Conservation (phyloP, 1,140 invertebrate species). For the Ostrea denselamellosa region DNA sequence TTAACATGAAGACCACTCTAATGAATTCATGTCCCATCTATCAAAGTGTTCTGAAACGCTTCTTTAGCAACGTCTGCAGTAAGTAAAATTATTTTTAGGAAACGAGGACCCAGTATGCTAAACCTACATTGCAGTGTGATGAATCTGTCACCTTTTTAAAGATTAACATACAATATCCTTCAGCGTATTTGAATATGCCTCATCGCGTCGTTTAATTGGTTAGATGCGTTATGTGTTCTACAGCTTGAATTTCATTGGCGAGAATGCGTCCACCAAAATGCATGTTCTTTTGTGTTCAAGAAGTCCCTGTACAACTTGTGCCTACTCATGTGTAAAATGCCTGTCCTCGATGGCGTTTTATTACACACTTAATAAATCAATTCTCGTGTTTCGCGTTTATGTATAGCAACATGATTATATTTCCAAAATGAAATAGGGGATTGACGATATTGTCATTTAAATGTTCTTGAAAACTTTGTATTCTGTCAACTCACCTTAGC, state of each 20-base stretch:
- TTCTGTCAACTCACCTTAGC: not conserved
- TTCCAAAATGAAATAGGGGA: not conserved
- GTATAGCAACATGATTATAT: not conserved
- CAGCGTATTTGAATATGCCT: conserved; percentile 1
- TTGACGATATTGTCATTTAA: not conserved
- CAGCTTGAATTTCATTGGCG: not conserved
- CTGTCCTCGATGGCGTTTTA: not conserved
- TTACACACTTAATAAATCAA: conserved; percentile 5
- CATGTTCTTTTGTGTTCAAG: not conserved
- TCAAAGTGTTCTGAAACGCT: not conserved
- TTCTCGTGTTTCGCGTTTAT: not conserved
- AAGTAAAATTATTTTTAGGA: conserved; percentile 4
- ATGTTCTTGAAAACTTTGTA: not conserved
- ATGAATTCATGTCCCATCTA: not conserved
- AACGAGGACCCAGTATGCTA: not conserved
- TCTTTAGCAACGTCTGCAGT: not conserved
- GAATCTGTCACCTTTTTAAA: not conserved
- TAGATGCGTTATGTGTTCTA: not conserved
- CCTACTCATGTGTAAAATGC: conserved; percentile 26
- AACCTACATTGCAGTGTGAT: conserved; percentile 13
- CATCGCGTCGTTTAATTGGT: not conserved
- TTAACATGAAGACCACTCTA: not conserved
- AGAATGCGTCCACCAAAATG: not conserved
- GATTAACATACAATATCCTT: conserved; percentile 32
- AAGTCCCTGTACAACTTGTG: conserved; percentile 10